These are phyloP conservation scores for Ancistrus triradiatus DNA, from an alignment of 2,113 vertebrate species.

Conservation along the genomic window DNA sequence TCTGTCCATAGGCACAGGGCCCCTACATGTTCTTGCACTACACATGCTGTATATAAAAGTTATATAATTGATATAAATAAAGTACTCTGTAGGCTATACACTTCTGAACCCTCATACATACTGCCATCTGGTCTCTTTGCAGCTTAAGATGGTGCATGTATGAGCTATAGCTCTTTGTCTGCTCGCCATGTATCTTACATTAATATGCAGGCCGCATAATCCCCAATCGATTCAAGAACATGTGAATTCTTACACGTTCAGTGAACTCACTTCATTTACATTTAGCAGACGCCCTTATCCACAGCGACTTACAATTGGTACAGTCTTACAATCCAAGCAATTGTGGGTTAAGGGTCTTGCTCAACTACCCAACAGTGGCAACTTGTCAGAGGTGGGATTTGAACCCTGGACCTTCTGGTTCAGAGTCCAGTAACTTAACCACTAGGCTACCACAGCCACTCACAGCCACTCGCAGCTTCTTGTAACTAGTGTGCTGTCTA, in stretches of 20 bases:
- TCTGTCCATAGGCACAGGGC: constrained; percentile 1
- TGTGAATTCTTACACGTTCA: constrained; percentile 12
- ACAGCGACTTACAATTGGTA: too few relatives aligned
- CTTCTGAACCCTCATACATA: constrained; percentile 28
- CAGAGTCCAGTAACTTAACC: too few relatives aligned
- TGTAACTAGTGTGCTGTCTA: too few relatives aligned
- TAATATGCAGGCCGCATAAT: constrained; percentile 3
- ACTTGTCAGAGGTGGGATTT: too few relatives aligned
- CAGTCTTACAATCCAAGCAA: too few relatives aligned
- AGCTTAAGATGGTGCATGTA: constrained; percentile 28
- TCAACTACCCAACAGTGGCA: too few relatives aligned
- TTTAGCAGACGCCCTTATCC: too few relatives aligned
- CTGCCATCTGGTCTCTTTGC: constrained; percentile 28
- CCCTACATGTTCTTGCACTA: neutral
- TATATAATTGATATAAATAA: constrained; percentile 42
- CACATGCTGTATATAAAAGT: neutral
- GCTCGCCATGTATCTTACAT: neutral
- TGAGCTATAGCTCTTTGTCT: constrained; percentile 22
- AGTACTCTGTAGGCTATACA: constrained; percentile 44
- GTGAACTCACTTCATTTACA: constrained; percentile 4
- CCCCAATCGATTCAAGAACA: neutral
- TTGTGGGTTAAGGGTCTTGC: too few relatives aligned
- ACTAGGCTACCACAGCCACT: too few relatives aligned
- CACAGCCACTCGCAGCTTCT: too few relatives aligned
- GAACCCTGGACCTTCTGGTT: too few relatives aligned